A percentile compares a stretch with the other conserved stretches of the same genome.
phyloP scores from a whole-genome alignment of 2,113 vertebrate genomes.

The Amazona vittata region DNA sequence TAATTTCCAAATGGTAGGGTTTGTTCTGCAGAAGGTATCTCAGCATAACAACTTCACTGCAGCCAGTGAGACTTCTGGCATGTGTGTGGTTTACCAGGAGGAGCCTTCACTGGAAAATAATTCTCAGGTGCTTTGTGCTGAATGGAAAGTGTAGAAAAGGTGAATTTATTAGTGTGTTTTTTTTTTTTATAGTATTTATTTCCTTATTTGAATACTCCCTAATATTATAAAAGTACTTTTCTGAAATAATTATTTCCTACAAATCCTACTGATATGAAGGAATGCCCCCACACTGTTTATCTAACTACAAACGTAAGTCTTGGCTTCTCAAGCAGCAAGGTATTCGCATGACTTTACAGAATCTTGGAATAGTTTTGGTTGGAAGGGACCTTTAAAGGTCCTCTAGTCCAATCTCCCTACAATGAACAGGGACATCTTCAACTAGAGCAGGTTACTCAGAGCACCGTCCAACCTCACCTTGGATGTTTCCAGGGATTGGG shows the following conservation, averaged over 20 bases:
- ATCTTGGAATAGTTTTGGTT: neutral
- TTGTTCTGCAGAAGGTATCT: neutral
- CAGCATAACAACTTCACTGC: neutral
- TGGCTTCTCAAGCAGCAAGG: neutral
- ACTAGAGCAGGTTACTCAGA: neutral
- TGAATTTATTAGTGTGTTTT: neutral
- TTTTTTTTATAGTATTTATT: neutral
- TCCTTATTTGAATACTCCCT: neutral
- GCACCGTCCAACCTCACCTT: rapidly evolving
- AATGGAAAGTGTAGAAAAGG: neutral
- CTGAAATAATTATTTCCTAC: neutral
- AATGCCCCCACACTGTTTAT: neutral
- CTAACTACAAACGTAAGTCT: neutral
- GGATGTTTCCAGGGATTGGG: neutral
- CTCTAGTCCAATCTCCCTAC: neutral
- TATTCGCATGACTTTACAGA: neutral
- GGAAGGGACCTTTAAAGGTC: neutral
- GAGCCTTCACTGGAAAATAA: neutral
- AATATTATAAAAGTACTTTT: neutral
- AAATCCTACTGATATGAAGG: neutral
- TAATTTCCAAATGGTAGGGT: neutral
- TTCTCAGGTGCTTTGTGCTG: neutral
- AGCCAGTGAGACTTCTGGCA: neutral
- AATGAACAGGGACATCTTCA: neutral
- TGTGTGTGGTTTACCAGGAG: neutral